Percentiles rank a stretch among this genome's conserved stretches.
These are phyloP conservation scores for Morinoia aosen DNA, from an alignment of 2,888 invertebrate species.

Conservation along the genomic window DNA sequence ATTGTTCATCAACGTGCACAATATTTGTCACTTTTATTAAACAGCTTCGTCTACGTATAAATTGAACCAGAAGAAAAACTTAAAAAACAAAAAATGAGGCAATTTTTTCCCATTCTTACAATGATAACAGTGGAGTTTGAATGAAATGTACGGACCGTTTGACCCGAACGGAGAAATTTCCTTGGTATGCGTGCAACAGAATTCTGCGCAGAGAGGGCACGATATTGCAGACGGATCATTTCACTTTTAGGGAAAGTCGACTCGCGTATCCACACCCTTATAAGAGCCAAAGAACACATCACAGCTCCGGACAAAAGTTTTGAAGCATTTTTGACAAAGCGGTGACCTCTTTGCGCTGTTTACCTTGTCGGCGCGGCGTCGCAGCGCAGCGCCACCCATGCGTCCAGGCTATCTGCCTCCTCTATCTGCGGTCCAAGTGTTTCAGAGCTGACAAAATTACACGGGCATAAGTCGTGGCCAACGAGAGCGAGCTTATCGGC, in stretches of 20 bases:
- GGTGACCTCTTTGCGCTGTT: not conserved
- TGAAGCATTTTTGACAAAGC: not conserved
- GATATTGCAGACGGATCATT: not conserved
- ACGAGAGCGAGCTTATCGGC: not conserved
- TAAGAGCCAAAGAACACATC: not conserved
- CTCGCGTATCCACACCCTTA: not conserved
- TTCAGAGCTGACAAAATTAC: conserved; percentile 47
- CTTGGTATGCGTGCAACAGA: not conserved
- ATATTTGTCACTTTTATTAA: not conserved
- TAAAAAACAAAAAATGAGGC: not conserved
- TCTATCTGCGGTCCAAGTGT: conserved; percentile 40
- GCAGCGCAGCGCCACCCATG: not conserved
- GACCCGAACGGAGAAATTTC: not conserved
- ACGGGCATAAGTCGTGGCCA: conserved; percentile 28
- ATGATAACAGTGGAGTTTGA: not conserved
- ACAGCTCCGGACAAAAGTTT: not conserved
- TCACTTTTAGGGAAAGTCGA: not conserved
- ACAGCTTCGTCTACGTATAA: not conserved
- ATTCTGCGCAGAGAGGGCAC: not conserved
- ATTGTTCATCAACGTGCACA: not conserved
- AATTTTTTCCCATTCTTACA: not conserved
- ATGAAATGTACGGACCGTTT: not conserved
- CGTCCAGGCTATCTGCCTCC: not conserved
- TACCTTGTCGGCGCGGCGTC: not conserved
- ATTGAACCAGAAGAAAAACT: not conserved